Conservation (phyloP, 2,888 invertebrate species). For the Scaptomyza reducta region DNA sequence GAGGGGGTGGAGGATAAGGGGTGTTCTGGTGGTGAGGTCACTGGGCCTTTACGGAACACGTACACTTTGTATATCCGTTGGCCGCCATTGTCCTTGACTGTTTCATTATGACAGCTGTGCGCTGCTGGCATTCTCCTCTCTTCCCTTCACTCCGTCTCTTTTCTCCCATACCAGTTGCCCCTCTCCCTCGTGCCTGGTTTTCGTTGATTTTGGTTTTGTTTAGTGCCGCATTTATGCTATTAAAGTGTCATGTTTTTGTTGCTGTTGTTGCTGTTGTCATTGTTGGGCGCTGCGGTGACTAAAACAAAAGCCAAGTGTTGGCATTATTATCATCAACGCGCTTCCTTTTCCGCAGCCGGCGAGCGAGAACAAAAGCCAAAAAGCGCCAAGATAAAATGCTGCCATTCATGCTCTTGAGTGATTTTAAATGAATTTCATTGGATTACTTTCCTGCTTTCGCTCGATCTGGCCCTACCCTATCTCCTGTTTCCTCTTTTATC, state of each 20-base stretch:
- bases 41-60: conserved; percentile 51
- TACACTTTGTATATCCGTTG: conserved; percentile 75
- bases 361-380: conserved; percentile 53
- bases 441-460: conserved; percentile 28
- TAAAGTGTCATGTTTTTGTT: conserved; percentile 75
- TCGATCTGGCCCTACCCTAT: neutral
- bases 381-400: conserved; percentile 66
- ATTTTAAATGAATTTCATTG: conserved; percentile 75
- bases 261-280: conserved; percentile 42
- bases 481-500: neutral
- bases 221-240: conserved; percentile 78
- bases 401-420: conserved; percentile 75
- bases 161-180: conserved; percentile 11
- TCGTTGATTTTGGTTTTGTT: conserved; percentile 75
- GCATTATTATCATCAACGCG: conserved; percentile 77
- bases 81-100: conserved; percentile 77
- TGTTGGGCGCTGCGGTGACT: conserved; percentile 43
- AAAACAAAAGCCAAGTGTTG: conserved; percentile 78
- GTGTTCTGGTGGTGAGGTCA: conserved; percentile 32
- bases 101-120: conserved; percentile 77
- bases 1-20: neutral
- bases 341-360: conserved; percentile 68
- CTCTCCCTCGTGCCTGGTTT: conserved; percentile 18
- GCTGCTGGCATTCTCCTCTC: conserved; percentile 37
- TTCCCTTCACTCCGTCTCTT: conserved; percentile 16